Evolutionary conservation across 2,888 invertebrate species (phyloP), one percentile per base, ranked within the genome.

Genomic region (Beris morrisii): DNA sequence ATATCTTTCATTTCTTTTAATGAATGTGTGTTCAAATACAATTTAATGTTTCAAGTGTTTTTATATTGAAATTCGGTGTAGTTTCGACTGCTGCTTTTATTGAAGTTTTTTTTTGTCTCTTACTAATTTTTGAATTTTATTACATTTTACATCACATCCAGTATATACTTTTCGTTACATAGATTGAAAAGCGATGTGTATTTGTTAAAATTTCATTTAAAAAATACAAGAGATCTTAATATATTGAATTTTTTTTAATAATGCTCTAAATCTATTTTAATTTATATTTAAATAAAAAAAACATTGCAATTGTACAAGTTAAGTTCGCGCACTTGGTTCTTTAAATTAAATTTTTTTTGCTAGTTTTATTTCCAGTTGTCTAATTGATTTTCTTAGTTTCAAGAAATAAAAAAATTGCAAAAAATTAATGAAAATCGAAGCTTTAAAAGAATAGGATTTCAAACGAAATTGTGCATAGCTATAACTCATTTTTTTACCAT

Each of bases 391-490:
- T 15, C 52, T 28, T 13, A 52, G 11, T 48, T 11, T 48, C 48
- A 48, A 11, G 15, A 11, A 13, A 15, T 11, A 5, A 54, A 31
- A 13, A 28, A 54, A 54, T 5, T 22, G 28, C 9, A 28, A 58
- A 44, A 48, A 48, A 45, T 12, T 46, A 56, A 15, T 59, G 52
- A 61, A 58, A 67, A 64, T 50, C 43, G 52, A 57, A 67, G 67
- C 67, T 67, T 67, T 64, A 67, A 67, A 43, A 45, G 12, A 28
- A 31, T 64, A 67, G 55, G 61, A 63, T 61, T 48, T 55, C 50
- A 57, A 57, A 67, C 43, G 9, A 53, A 15, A 61, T 61, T 52
- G 66, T 66, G 56, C 59, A 59, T 54, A 58, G 22, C 22, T 58
- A 66, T 58, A 58, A 45, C 56, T 15, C 54, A 43, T 43, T 56